Evolutionary conservation across 2,797 vertebrate species (phyloP).

Genomic region (Iguana delicatissima): DNA sequence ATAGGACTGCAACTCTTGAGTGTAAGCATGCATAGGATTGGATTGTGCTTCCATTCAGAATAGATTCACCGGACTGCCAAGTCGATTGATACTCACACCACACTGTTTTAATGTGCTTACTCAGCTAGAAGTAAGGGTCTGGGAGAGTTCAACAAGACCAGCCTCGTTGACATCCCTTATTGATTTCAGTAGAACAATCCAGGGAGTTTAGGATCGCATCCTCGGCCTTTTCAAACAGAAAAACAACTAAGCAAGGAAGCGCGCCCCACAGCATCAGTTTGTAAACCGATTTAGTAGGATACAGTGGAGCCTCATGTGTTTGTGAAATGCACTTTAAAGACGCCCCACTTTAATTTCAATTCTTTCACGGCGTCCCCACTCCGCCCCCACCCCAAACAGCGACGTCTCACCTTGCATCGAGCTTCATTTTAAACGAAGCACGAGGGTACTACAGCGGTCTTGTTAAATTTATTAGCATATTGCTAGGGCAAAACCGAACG

Average conservation of each 20-base stretch:
- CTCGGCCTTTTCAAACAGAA: not conserved
- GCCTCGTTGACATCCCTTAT: no score
- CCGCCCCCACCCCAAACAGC: not conserved
- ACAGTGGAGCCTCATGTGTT: not conserved
- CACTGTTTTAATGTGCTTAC: not conserved
- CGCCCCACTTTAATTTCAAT: not conserved
- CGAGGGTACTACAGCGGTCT: conserved; percentile 59
- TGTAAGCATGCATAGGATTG: not conserved
- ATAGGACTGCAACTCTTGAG: not conserved
- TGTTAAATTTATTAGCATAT: conserved; percentile 75
- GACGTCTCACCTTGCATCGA: conserved; percentile 58
- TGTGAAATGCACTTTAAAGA: not conserved
- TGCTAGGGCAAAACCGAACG: conserved; percentile 62
- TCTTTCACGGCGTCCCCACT: not conserved
- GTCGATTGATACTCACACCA: not conserved
- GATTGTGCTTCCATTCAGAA: not conserved
- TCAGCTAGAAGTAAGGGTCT: no score
- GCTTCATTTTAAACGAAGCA: conserved; percentile 43
- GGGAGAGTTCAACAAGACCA: no score
- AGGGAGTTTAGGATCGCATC: not conserved
- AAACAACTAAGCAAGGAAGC: not conserved
- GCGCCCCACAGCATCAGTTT: not conserved
- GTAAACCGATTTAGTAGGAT: no score
- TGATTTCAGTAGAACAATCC: not conserved
- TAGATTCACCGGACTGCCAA: not conserved